phyloP scores from a whole-genome alignment of 2,888 invertebrate genomes.

The Meiosimyza platycephala region DNA sequence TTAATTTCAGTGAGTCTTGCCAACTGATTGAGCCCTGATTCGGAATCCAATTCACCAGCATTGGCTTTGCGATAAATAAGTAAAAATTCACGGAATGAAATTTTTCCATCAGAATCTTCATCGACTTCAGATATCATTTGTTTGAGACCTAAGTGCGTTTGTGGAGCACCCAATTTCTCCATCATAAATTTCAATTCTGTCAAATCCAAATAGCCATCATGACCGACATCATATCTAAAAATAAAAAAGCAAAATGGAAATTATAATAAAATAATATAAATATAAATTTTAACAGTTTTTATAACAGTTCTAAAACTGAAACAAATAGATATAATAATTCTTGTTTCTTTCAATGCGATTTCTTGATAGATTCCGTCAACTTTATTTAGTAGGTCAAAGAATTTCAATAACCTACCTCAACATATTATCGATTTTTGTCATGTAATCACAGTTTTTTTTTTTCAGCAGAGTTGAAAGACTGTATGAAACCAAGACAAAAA shows the following conservation, averaged over 20 bases:
- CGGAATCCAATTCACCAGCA: conserved; percentile 87
- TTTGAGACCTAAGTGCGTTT: conserved; percentile 94
- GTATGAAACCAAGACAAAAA: not conserved
- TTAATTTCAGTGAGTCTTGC: conserved; percentile 91
- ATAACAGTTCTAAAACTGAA: no score
- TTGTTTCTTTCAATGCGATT: not conserved
- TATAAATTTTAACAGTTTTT: no score
- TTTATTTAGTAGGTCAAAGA: not conserved
- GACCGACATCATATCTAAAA: conserved; percentile 87
- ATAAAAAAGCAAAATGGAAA: not conserved
- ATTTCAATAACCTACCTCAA: conserved; percentile 31
- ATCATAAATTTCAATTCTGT: conserved; percentile 95
- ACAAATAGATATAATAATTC: no score
- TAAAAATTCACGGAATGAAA: conserved; percentile 91
- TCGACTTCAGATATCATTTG: conserved; percentile 94
- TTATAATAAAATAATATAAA: no score
- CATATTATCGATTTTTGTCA: conserved; percentile 7
- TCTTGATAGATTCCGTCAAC: not conserved
- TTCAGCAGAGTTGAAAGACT: not conserved
- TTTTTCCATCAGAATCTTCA: conserved; percentile 85
- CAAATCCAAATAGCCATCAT: conserved; percentile 89
- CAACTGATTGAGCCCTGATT: conserved; percentile 87
- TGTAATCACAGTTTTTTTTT: not conserved
- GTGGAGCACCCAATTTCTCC: conserved; percentile 95
- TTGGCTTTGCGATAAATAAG: conserved; percentile 87